Evolutionary conservation across 2,888 invertebrate genomes (phyloP).

Genomic region (Zaprionus lineosus): DNA sequence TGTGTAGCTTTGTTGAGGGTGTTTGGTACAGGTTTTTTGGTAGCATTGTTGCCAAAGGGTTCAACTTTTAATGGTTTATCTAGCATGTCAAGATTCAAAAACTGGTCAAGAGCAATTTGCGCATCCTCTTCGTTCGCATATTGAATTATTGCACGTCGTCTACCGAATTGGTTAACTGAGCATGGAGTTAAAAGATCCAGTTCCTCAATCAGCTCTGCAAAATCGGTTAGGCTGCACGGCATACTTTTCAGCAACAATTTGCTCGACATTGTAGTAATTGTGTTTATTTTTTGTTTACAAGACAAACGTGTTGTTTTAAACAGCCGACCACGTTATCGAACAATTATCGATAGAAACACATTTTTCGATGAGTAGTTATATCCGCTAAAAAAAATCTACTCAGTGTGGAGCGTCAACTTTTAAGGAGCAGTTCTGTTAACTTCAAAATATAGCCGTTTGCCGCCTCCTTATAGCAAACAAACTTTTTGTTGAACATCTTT

Average conservation of each 20-base stretch:
- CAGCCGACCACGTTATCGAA: too few species aligned
- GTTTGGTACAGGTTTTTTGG: background rate
- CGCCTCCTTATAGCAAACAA: background rate
- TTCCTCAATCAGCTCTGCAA: constrained; percentile 54
- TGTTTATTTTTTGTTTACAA: constrained; percentile 9
- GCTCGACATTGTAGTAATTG: constrained; percentile 23
- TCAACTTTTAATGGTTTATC: constrained; percentile 59
- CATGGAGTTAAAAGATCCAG: constrained; percentile 53
- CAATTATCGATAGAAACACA: background rate
- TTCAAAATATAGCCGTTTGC: background rate
- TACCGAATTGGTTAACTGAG: constrained; percentile 62
- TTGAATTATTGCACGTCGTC: constrained; percentile 66
- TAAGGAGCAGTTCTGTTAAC: background rate
- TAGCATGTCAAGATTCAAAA: constrained; percentile 44
- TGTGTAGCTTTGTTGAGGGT: constrained; percentile 51
- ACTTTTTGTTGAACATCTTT: too few species aligned
- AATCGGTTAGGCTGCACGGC: constrained; percentile 66
- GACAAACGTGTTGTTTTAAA: constrained; percentile 22
- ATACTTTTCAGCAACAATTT: constrained; percentile 75
- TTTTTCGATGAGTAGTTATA: too few species aligned
- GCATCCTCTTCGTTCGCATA: constrained; percentile 54
- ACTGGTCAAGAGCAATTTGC: constrained; percentile 51
- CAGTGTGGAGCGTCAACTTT: too few species aligned
- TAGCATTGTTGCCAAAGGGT: constrained; percentile 39
- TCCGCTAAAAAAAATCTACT: too few species aligned